Evolutionary conservation across 2,888 invertebrate genomes (phyloP).

Genomic region (Epirrita christyi): DNA sequence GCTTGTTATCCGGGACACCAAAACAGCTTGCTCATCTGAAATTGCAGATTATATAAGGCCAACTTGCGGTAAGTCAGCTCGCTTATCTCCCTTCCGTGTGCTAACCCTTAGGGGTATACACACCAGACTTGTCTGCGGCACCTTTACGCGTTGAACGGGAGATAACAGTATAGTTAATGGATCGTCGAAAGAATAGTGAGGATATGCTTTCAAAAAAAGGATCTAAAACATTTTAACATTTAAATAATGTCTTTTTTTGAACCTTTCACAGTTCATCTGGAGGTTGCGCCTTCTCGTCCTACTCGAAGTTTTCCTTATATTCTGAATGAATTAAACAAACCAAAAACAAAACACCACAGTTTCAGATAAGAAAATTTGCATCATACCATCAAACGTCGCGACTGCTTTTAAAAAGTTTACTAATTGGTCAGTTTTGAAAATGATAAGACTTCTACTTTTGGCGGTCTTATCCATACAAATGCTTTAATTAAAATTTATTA

Average conservation of each 20-base stretch:
- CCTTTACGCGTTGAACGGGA: slow-evolving; percentile 48
- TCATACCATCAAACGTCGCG: too few species aligned
- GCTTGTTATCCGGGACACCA: too few species aligned
- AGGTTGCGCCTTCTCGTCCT: too few species aligned
- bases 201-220: slow-evolving; percentile 31
- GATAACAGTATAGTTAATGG: slow-evolving; percentile 57
- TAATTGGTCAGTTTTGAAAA: too few species aligned
- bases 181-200: slow-evolving; percentile 34
- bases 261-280: too few species aligned
- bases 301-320: too few species aligned
- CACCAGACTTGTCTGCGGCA: slow-evolving; percentile 42
- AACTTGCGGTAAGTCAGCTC: background rate
- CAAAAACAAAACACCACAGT: too few species aligned
- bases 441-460: background rate
- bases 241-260: too few species aligned
- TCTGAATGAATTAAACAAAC: too few species aligned
- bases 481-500: slow-evolving; percentile 49
- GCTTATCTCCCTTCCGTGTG: slow-evolving; percentile 32
- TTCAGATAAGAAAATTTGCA: too few species aligned
- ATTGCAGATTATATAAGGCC: slow-evolving; percentile 1
- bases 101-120: slow-evolving; percentile 32
- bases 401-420: too few species aligned
- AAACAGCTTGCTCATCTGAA: slow-evolving; percentile 5
- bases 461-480: slow-evolving; percentile 42
- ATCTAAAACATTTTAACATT: too few species aligned